These are phyloP conservation scores for Dryoscopus gambensis DNA, from an alignment of 2,113 vertebrate genomes.

Conservation along the genomic window DNA sequence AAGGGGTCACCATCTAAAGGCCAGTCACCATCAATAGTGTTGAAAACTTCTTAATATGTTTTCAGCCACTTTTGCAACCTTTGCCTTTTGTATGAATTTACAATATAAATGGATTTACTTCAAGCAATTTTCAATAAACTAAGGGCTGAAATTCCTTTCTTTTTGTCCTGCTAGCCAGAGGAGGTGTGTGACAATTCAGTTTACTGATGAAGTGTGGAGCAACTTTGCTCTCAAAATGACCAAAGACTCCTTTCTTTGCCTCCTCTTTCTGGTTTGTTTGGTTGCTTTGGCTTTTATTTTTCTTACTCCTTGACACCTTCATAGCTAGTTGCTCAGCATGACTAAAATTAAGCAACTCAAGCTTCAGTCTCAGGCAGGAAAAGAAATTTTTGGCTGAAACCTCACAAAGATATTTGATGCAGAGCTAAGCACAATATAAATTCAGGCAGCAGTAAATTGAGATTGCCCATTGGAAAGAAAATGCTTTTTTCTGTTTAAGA, in stretches of 20 bases:
- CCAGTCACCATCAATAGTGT: fast-evolving
- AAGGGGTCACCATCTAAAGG: background rate
- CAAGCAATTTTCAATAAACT: background rate
- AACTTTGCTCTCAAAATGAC: slow-evolving; percentile 35
- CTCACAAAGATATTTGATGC: slow-evolving; percentile 26
- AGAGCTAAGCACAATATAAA: background rate
- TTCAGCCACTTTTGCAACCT: background rate
- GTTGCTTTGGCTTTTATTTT: background rate
- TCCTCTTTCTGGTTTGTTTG: background rate
- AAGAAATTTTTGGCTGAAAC: slow-evolving; percentile 50
- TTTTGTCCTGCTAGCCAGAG: background rate
- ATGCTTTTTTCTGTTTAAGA: background rate
- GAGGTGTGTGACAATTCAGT: background rate
- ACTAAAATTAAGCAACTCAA: background rate
- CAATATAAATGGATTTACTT: background rate
- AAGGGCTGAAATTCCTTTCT: background rate
- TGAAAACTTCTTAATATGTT: background rate
- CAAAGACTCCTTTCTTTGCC: background rate
- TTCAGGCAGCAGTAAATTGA: slow-evolving; percentile 19
- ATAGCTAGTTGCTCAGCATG: background rate
- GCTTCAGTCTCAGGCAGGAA: slow-evolving; percentile 22
- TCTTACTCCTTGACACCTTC: background rate
- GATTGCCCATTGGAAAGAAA: background rate
- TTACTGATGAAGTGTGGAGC: slow-evolving; percentile 23
- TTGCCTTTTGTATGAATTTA: background rate